A percentile compares a stretch with the other conserved stretches of the same genome.
These are phyloP conservation scores for Protosalanx chinensis DNA, from an alignment of 2,797 vertebrate genomes.

Conservation along the genomic window DNA sequence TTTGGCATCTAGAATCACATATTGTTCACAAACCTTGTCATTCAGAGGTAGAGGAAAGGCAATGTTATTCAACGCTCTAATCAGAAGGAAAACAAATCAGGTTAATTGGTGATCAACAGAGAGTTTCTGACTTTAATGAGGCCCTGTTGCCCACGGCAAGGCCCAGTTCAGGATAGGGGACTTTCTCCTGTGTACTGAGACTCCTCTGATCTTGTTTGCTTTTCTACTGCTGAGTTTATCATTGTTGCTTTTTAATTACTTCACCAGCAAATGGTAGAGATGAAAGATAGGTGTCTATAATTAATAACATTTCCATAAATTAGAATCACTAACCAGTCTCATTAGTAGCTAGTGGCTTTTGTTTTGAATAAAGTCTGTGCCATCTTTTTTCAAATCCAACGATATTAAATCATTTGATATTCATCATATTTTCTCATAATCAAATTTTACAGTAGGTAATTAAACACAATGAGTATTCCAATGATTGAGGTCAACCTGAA, in stretches of 20 bases:
- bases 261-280: conserved; percentile 93
- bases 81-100: conserved; percentile 94
- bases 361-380: conserved; percentile 84
- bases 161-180: conserved; percentile 81
- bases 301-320: conserved; percentile 99
- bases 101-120: conserved; percentile 99
- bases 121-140: conserved; percentile 94
- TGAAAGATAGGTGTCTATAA: conserved; percentile 99
- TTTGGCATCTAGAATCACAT: conserved; percentile 72
- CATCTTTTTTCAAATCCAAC: conserved; percentile 77
- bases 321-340: conserved; percentile 98
- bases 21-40: conserved; percentile 82
- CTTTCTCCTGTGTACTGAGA: conserved; percentile 83
- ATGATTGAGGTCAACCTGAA: conserved; percentile 68
- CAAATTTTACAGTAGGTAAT: conserved; percentile 71
- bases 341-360: conserved; percentile 91
- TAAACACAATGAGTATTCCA: conserved; percentile 59
- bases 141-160: conserved; percentile 86
- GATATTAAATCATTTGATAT: conserved; percentile 66
- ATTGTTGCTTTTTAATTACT: conserved; percentile 97
- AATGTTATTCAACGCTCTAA: conserved; percentile 82
- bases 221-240: conserved; percentile 83
- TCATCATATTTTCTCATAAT: conserved; percentile 75
- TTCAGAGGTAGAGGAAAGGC: conserved; percentile 77
- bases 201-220: conserved; percentile 94